Conservation (phyloP, 2,113 vertebrate genomes). For the Shinisaurus crocodilurus region DNA sequence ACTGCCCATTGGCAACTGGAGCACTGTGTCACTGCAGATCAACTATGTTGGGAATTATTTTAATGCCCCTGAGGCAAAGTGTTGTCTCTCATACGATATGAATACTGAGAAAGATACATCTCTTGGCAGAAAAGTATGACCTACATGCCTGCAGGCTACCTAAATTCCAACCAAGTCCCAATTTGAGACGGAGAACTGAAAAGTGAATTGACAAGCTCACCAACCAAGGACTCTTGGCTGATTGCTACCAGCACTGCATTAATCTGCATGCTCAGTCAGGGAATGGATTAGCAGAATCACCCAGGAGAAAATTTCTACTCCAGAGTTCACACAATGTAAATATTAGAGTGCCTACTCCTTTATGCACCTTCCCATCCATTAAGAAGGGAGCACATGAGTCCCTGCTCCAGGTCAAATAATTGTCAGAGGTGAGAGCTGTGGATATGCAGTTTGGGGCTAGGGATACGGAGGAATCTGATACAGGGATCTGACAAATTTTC, state of each 20-base stretch:
- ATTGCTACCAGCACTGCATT: slow-evolving; percentile 34
- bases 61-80: slow-evolving; percentile 30
- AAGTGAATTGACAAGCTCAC: slow-evolving; percentile 32
- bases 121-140: slow-evolving; percentile 34
- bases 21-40: slow-evolving; percentile 47
- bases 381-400: neutral
- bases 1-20: slow-evolving; percentile 25
- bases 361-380: neutral
- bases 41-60: slow-evolving; percentile 31
- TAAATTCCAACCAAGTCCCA: slow-evolving; percentile 38
- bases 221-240: slow-evolving; percentile 38
- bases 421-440: neutral
- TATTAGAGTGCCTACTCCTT: neutral
- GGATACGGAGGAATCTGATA: neutral
- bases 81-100: slow-evolving; percentile 44
- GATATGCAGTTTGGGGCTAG: neutral
- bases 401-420: neutral
- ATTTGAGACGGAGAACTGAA: slow-evolving; percentile 20
- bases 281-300: slow-evolving; percentile 19
- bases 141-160: slow-evolving; percentile 41
- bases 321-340: slow-evolving; percentile 14
- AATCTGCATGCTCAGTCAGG: slow-evolving; percentile 22
- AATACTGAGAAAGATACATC: slow-evolving; percentile 46
- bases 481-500: too few relatives aligned
- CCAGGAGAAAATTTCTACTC: slow-evolving; percentile 51